Conservation (phyloP, 2,797 vertebrate genomes). For the Cyclura pinguis region DNA sequence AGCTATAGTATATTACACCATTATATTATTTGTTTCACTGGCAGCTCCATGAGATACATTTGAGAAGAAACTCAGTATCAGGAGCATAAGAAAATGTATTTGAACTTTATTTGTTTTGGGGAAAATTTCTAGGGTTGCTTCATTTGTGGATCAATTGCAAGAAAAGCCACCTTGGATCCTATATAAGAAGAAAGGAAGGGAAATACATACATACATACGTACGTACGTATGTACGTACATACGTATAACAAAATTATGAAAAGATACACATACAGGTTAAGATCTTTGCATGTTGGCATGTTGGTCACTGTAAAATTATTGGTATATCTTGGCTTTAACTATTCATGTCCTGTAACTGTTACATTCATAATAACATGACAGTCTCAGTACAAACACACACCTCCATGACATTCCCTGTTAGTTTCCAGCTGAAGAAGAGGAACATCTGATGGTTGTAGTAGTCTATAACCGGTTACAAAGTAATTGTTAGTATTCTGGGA, state of each 20-base stretch:
- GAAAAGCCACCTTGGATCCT: conserved; percentile 45
- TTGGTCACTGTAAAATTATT: neutral
- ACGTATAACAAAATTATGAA: too few relatives aligned
- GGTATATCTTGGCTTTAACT: neutral
- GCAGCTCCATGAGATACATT: conserved; percentile 77
- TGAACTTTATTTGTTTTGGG: conserved; percentile 75
- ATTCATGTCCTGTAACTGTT: neutral
- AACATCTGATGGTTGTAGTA: too few relatives aligned
- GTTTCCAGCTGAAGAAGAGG: too few relatives aligned
- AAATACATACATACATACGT: neutral
- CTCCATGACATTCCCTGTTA: too few relatives aligned
- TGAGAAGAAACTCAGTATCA: conserved; percentile 72
- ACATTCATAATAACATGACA: neutral
- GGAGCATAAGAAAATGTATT: conserved; percentile 77
- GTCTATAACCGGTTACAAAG: too few relatives aligned
- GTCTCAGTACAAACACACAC: too few relatives aligned
- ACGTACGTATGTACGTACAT: neutral
- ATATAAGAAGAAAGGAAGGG: too few relatives aligned
- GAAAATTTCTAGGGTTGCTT: too few relatives aligned
- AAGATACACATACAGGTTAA: neutral
- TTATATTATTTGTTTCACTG: conserved; percentile 69
- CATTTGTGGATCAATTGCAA: too few relatives aligned
- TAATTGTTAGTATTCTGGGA: too few relatives aligned
- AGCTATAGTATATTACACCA: too few relatives aligned
- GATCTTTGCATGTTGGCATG: neutral